Conservation (phyloP, 2,888 invertebrate genomes). For the Idaea straminata region DNA sequence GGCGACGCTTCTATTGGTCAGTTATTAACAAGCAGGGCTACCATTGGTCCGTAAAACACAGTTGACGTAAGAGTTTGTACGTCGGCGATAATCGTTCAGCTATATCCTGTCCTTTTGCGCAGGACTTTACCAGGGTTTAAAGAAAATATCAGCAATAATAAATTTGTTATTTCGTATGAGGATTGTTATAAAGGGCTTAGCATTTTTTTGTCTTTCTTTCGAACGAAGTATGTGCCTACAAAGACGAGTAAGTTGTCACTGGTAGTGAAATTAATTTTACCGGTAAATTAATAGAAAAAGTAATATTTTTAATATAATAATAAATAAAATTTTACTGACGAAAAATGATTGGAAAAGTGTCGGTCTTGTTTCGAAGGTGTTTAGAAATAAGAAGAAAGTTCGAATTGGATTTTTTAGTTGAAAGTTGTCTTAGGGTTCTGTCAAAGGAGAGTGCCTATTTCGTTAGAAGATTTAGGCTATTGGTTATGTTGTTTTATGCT, state of each 20-base stretch:
- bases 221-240: not conserved
- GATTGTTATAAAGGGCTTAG: not conserved
- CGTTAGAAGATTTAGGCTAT: too few species aligned
- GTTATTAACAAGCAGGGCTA: too few species aligned
- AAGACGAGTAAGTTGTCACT: not conserved
- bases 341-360: not conserved
- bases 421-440: not conserved
- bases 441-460: not conserved
- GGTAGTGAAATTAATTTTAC: not conserved
- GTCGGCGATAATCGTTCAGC: not conserved
- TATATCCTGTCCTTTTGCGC: not conserved
- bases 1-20: too few species aligned
- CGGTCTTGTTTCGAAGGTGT: not conserved
- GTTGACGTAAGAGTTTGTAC: too few species aligned
- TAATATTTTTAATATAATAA: conserved; percentile 2
- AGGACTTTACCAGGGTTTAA: not conserved
- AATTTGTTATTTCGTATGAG: conserved; percentile 2
- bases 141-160: not conserved
- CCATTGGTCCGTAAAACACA: too few species aligned
- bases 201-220: not conserved
- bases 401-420: not conserved
- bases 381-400: not conserved
- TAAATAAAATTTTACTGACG: not conserved
- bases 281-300: not conserved
- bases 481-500: too few species aligned